phyloP scores from a whole-genome alignment of 2,797 vertebrate species.

The Sylvia borin region DNA sequence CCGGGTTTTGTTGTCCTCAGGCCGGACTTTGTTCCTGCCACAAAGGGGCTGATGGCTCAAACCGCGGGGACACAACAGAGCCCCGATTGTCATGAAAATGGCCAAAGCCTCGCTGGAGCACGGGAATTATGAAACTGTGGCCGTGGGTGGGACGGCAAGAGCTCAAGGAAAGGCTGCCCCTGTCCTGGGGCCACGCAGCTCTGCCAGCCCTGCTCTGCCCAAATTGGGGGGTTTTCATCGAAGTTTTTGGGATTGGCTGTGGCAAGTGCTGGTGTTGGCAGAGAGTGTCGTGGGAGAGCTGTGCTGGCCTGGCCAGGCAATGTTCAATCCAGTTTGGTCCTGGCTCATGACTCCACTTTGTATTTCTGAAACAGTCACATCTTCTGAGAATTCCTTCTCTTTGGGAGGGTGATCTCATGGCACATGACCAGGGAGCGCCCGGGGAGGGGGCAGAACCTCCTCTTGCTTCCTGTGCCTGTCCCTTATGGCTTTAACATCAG shows the following conservation, averaged over 20 bases:
- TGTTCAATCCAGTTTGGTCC: fast-evolving
- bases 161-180: neutral
- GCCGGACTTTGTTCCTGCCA: conserved; percentile 45
- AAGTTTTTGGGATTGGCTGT: neutral
- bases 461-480: neutral
- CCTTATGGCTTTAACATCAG: neutral
- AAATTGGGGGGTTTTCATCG: neutral
- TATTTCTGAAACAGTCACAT: neutral
- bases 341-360: fast-evolving
- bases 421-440: neutral
- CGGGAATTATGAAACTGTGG: neutral
- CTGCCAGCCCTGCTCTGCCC: neutral
- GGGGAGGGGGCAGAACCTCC: neutral
- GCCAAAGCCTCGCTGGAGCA: neutral
- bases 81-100: conserved; percentile 60
- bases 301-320: neutral
- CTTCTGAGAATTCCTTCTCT: neutral
- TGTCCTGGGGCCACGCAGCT: neutral
- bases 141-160: neutral
- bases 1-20: neutral
- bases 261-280: neutral
- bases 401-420: neutral
- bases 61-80: conserved; percentile 46
- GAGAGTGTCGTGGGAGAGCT: neutral
- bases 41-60: conserved; percentile 48